phyloP scores from a whole-genome alignment of 2,113 vertebrate species.

The Bos indicus region DNA sequence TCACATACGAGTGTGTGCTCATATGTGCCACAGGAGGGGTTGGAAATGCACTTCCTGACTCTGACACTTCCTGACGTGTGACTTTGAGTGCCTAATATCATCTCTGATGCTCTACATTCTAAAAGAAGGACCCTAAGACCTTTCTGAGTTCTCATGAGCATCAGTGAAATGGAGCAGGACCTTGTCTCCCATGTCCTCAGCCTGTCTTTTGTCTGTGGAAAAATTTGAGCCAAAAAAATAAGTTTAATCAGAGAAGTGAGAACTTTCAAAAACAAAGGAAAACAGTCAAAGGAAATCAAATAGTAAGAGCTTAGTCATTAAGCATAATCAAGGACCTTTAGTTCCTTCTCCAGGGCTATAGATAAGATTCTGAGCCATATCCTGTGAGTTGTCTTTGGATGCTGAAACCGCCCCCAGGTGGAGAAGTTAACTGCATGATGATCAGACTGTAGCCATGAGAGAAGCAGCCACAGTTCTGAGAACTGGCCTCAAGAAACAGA shows the following conservation, averaged over 20 bases:
- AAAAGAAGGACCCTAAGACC: background rate
- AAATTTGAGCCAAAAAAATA: background rate
- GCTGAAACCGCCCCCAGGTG: background rate
- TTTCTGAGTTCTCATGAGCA: fast-evolving
- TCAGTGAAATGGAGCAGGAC: background rate
- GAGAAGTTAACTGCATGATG: background rate
- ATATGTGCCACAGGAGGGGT: background rate
- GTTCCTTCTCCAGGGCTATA: background rate
- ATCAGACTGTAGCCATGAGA: background rate
- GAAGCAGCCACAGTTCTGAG: background rate
- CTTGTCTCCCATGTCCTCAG: background rate
- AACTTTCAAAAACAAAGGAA: background rate
- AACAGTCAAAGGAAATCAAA: background rate
- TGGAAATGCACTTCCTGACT: background rate
- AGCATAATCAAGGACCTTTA: background rate
- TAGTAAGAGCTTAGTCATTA: background rate
- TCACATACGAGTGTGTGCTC: background rate
- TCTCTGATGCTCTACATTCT: background rate
- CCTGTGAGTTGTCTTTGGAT: background rate
- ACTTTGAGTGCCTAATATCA: background rate
- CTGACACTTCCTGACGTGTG: background rate
- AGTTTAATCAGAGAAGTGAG: background rate
- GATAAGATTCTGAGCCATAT: background rate
- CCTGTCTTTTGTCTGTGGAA: background rate
- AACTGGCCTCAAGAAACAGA: background rate